Base-by-base conservation (phyloP, 1,140 invertebrate genomes). In the Caerostris extrusa region DNA sequence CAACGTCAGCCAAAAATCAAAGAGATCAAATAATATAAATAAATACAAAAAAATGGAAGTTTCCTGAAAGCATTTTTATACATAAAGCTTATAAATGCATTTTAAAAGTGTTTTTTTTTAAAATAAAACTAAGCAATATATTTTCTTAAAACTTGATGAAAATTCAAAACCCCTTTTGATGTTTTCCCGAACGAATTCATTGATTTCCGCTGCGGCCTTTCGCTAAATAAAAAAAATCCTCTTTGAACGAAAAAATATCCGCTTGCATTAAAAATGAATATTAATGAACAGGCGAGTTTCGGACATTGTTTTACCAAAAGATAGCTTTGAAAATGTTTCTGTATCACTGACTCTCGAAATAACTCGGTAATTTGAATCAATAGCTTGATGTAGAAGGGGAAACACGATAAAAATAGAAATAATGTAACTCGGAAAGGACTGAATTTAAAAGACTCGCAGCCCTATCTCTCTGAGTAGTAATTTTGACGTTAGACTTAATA, bases 381-480 rank as follows among this genome's bases (percentile, higher is more conserved):
- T 77, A 77, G 34, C 10, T 12, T 77, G 71, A 77, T 77, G 71
- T 77, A 77, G 71, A 77, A 77, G 71, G 34, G 53, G 71, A 50
- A 77, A 34, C 34, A 77, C 34, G 71, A 77, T 77, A 77, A 77
- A 77, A 77, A 77, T 77, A 77, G 71, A 77, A 77, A 77, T 77
- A 77, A 77, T 7, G 71, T 53, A 12, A 50, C 71, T 50, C 34
- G 34, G 10, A 12, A 34, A 3, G 71, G 12, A 77, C 34, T 12
- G 34, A 77, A 50, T 77, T 77, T 77, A 77, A 77, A 77, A 77
- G 34, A 7, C 14, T 77, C 34, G 71, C 71, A 77, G 53, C 34
- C 34, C 34, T 2, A 34, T 34, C 34, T 34, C 34, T 34, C 8
- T 77, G 50, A 34, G 69, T 77, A 77, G 71, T 50, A 77, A 77